These are phyloP conservation scores for Riparia riparia DNA, from an alignment of 2,113 vertebrate species.

Conservation along the genomic window DNA sequence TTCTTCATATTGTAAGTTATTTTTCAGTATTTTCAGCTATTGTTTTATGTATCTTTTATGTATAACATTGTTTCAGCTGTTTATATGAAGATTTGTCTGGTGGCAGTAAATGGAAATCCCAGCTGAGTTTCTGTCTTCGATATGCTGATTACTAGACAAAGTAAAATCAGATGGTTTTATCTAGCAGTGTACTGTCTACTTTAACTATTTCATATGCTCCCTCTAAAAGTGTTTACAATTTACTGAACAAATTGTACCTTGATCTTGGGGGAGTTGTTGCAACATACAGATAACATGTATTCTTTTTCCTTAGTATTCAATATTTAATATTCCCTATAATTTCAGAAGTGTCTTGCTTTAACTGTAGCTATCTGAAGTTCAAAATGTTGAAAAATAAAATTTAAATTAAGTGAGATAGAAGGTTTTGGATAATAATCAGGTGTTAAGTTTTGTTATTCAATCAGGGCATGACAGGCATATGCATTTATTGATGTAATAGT, in stretches of 20 bases:
- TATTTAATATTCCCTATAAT: not conserved
- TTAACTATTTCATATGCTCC: not conserved
- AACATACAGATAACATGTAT: not conserved
- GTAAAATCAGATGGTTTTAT: not conserved
- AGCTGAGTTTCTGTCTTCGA: not conserved
- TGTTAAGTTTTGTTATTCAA: not conserved
- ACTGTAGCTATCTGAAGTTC: not conserved
- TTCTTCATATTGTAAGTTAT: not conserved
- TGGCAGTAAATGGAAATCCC: not conserved
- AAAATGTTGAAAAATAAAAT: not conserved
- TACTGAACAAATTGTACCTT: not conserved
- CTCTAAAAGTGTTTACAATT: not conserved
- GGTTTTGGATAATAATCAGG: not conserved
- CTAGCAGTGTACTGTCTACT: not conserved
- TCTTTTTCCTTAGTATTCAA: not conserved
- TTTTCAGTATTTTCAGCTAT: not conserved
- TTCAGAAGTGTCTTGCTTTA: not conserved
- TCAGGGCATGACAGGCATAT: not conserved
- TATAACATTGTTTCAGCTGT: not conserved
- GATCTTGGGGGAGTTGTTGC: not conserved
- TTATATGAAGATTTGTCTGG: not conserved
- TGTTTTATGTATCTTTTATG: not conserved
- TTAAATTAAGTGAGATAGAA: not conserved
- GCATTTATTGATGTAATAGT: constrained; percentile 55
- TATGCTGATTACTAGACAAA: not conserved